Conservation (phyloP, 2,113 vertebrate genomes). For the Sceloporus tristichus region DNA sequence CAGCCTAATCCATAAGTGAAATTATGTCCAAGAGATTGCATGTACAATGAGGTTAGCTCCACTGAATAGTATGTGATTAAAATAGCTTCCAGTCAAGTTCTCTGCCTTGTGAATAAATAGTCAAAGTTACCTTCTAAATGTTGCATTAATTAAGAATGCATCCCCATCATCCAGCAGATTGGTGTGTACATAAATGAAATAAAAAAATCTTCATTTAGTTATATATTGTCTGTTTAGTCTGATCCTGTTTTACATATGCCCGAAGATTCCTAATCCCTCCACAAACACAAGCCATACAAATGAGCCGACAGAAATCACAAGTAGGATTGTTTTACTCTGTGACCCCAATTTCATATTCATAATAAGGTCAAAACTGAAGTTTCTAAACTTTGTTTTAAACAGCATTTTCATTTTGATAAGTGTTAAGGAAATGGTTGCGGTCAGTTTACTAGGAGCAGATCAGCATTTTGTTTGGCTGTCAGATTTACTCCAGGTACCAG, state of each 20-base stretch:
- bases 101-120: neutral
- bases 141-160: slow-evolving; percentile 51
- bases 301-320: slow-evolving; percentile 33
- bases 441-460: neutral
- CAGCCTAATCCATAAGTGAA: neutral
- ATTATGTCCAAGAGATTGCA: neutral
- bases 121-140: slow-evolving; percentile 35
- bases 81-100: slow-evolving; percentile 16
- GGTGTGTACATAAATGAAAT: slow-evolving; percentile 20
- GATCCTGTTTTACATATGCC: neutral
- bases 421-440: neutral
- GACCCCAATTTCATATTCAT: neutral
- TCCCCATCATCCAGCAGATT: slow-evolving; percentile 51
- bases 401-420: neutral
- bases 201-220: neutral
- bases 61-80: slow-evolving; percentile 24
- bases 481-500: slow-evolving; percentile 11
- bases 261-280: neutral
- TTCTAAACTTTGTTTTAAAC: neutral
- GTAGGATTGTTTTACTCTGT: slow-evolving; percentile 21
- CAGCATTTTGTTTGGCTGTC: neutral
- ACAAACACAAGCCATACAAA: neutral
- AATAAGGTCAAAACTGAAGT: neutral
- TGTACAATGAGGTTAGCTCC: slow-evolving; percentile 17
- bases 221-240: neutral